These are phyloP conservation scores for Pediacus dermestoides DNA, from an alignment of 2,888 invertebrate species.

Conservation along the genomic window DNA sequence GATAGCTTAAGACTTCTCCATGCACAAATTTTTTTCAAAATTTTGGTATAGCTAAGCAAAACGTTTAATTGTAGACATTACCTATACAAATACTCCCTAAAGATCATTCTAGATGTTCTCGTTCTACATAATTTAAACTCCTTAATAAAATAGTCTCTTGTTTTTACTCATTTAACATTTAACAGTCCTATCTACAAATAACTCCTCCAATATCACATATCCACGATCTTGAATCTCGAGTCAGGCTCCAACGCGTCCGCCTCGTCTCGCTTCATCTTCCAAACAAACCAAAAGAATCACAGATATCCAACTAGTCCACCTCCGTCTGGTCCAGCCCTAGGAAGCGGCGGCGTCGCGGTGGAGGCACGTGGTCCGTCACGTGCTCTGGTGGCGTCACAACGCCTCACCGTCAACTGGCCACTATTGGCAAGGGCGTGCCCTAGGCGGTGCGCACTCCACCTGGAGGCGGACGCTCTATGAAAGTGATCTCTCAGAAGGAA, in stretches of 20 bases:
- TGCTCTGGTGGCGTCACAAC: conserved; percentile 42
- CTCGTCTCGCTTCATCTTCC: conserved; percentile 12
- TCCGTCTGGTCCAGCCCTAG: conserved; percentile 32
- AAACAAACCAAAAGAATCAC: conserved; percentile 8
- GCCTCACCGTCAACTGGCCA: conserved; percentile 37
- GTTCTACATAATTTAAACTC: too few species aligned
- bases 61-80: too few species aligned
- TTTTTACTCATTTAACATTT: too few species aligned
- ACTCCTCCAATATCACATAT: too few species aligned
- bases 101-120: too few species aligned
- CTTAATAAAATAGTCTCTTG: too few species aligned
- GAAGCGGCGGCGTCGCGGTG: conserved; percentile 37
- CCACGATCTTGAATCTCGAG: too few species aligned
- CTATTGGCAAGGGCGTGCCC: conserved; percentile 39
- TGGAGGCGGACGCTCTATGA: conserved; percentile 40
- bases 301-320: conserved; percentile 20
- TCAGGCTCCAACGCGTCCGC: conserved; percentile 17
- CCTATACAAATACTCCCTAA: too few species aligned
- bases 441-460: conserved; percentile 40
- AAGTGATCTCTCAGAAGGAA: conserved; percentile 33
- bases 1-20: too few species aligned
- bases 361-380: conserved; percentile 44
- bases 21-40: too few species aligned
- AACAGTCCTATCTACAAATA: too few species aligned
- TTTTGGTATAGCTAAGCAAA: too few species aligned